Evolutionary conservation across 2,888 invertebrate species (phyloP).

Genomic region (Drosophila bunnanda): DNA sequence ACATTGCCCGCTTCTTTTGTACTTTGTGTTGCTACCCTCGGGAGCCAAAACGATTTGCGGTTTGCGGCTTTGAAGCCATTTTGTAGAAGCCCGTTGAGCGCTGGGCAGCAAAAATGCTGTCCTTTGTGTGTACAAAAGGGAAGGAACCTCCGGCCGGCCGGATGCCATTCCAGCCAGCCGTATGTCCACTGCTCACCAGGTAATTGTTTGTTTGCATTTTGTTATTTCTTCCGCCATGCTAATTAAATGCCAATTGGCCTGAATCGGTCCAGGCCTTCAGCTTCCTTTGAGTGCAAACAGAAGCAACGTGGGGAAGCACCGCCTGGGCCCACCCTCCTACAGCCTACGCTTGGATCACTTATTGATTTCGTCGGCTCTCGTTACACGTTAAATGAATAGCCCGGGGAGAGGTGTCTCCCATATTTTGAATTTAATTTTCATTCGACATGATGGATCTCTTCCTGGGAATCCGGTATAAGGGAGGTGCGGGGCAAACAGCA

Average conservation of each 20-base stretch:
- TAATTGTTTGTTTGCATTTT: conserved; percentile 22
- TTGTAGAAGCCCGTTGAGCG: background rate
- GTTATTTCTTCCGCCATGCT: conserved; percentile 37
- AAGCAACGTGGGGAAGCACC: background rate
- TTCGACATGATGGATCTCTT: conserved; percentile 6
- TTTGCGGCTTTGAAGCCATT: conserved; percentile 7
- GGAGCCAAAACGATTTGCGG: conserved; percentile 17
- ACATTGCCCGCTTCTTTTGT: conserved; percentile 1
- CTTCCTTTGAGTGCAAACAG: conserved; percentile 2
- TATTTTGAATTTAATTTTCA: conserved; percentile 36
- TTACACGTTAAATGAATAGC: background rate
- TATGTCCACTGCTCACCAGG: background rate
- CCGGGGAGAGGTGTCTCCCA: conserved; percentile 12
- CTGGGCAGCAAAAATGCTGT: conserved; percentile 8
- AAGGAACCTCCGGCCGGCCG: background rate
- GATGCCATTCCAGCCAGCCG: background rate
- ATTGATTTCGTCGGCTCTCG: conserved; percentile 48
- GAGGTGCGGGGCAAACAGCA: conserved; percentile 1
- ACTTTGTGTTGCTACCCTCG: background rate
- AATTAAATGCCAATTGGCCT: conserved; percentile 63
- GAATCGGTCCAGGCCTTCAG: background rate
- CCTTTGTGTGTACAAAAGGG: conserved; percentile 4
- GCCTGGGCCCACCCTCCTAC: background rate
- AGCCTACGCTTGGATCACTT: conserved; percentile 33
- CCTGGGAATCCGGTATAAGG: background rate